These are phyloP conservation scores for Tringa solitaria DNA, from an alignment of 2,113 vertebrate genomes.

Conservation along the genomic window DNA sequence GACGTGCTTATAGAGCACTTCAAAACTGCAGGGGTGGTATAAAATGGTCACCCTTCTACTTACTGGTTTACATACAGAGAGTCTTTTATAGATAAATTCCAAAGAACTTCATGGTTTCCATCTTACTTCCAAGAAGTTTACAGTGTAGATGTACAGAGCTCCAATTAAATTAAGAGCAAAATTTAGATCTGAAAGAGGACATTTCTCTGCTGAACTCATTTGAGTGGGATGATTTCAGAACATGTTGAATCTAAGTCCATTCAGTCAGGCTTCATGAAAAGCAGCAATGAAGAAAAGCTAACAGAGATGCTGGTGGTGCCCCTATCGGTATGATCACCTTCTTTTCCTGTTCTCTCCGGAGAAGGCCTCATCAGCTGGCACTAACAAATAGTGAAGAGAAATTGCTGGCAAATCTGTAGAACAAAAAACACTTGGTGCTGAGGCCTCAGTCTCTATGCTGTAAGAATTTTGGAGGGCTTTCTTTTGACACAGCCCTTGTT, in stretches of 20 bases:
- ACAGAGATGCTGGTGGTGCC: not conserved
- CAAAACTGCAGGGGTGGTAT: not conserved
- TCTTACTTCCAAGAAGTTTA: not conserved
- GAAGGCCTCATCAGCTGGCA: not conserved
- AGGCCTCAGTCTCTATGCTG: not conserved
- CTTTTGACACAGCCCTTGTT: not conserved
- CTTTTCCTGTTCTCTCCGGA: not conserved
- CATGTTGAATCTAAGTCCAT: accelerated
- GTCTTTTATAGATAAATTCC: not conserved
- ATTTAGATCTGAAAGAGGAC: not conserved
- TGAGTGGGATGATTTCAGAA: not conserved
- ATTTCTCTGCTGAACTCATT: not conserved
- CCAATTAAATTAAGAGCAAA: not conserved
- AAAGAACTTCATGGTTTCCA: not conserved
- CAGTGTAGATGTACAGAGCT: not conserved
- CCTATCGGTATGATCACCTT: no score
- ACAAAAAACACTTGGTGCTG: not conserved
- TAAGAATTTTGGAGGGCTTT: not conserved
- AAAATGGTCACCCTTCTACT: not conserved
- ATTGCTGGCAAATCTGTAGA: not conserved
- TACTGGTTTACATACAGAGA: not conserved
- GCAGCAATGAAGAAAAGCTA: not conserved
- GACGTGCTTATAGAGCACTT: not conserved
- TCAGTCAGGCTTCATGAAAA: not conserved
- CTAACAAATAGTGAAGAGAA: not conserved